Percentiles rank a stretch among this genome's conserved stretches.
Evolutionary conservation across 2,797 vertebrate genomes (phyloP).

Genomic region (Enteromius fasciolatus): DNA sequence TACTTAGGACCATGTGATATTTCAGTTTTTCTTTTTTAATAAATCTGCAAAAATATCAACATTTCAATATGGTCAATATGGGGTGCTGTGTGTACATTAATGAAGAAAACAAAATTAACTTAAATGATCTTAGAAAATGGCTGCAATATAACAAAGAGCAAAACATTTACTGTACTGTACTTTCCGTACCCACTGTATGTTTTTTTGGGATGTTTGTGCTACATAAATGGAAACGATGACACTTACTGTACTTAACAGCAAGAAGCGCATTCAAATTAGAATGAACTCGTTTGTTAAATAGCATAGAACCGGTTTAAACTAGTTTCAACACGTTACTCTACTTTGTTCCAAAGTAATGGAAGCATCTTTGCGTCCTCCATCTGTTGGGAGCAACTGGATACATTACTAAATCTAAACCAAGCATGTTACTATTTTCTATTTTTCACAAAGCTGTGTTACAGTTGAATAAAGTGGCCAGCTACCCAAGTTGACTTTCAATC

Average conservation of each 20-base stretch:
- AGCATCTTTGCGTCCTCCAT: not conserved
- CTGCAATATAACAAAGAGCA: too few species aligned
- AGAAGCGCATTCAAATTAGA: not conserved
- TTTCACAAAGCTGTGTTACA: constrained; percentile 33
- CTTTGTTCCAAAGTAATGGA: not conserved
- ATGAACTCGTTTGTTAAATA: not conserved
- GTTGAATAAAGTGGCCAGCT: constrained; percentile 14
- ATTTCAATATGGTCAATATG: too few species aligned
- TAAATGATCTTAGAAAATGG: too few species aligned
- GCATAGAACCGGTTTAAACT: not conserved
- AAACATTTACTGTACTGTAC: too few species aligned
- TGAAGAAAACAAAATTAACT: too few species aligned
- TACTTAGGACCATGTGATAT: too few species aligned
- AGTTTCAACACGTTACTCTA: not conserved
- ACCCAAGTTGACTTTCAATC: constrained; percentile 14
- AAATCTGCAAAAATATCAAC: too few species aligned
- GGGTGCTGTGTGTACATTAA: too few species aligned
- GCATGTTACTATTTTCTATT: constrained; percentile 16
- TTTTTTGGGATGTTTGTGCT: not conserved
- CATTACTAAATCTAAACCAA: constrained; percentile 32
- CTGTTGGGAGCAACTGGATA: not conserved
- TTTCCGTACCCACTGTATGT: too few species aligned
- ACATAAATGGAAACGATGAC: not conserved
- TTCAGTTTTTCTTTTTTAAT: too few species aligned
- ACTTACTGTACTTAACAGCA: not conserved